phyloP scores from a whole-genome alignment of 1,140 invertebrate species.

The Metaphire vulgaris region DNA sequence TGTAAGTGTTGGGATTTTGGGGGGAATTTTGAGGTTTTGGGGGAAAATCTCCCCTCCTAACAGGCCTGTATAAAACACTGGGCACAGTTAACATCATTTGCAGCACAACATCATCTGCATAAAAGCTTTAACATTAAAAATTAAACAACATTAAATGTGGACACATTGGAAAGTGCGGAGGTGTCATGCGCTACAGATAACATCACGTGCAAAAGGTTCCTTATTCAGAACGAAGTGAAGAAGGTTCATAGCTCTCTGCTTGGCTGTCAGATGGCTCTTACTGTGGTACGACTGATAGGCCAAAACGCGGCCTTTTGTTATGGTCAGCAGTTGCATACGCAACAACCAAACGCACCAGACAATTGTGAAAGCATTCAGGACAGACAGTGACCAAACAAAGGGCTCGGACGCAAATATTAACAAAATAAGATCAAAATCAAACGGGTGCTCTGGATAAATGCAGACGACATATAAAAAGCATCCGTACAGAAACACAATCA shows the following conservation, averaged over 20 bases:
- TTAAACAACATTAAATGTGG: no score
- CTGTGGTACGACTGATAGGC: background rate
- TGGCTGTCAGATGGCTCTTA: background rate
- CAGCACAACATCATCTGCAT: no score
- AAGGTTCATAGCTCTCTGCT: background rate
- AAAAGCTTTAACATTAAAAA: no score
- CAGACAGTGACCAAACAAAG: background rate
- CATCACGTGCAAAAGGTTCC: background rate
- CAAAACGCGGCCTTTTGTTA: background rate
- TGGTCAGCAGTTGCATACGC: background rate
- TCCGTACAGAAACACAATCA: background rate
- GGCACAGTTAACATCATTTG: no score
- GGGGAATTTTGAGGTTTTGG: no score
- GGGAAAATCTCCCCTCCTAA: no score
- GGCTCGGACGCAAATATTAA: background rate
- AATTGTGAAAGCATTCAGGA: background rate
- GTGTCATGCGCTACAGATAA: background rate
- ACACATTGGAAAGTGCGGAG: no score
- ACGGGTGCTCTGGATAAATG: background rate
- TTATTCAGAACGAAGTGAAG: background rate
- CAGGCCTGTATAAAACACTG: no score
- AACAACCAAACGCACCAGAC: background rate
- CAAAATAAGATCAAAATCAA: background rate
- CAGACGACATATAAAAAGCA: background rate
- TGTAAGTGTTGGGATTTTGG: no score